A percentile compares a stretch with the other conserved stretches of the same genome.
Conservation (phyloP, 2,113 vertebrate genomes). For the Carettochelys insculpta region DNA sequence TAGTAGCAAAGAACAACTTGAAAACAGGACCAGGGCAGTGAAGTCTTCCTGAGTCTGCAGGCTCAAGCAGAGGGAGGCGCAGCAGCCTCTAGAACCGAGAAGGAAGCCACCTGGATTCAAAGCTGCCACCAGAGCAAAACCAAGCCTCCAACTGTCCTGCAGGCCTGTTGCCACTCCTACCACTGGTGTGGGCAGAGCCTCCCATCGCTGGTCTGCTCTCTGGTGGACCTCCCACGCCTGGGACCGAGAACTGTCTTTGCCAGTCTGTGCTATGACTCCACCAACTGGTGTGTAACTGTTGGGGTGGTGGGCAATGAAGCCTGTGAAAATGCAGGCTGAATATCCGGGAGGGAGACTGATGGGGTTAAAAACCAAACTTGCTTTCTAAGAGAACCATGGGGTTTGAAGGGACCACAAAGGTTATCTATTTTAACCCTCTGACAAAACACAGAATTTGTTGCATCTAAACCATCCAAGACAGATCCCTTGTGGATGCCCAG, state of each 20-base stretch:
- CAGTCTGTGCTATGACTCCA: neutral
- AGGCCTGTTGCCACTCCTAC: neutral
- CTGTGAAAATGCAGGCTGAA: neutral
- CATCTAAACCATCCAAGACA: neutral
- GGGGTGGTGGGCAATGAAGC: neutral
- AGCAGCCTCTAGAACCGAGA: neutral
- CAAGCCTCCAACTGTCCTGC: neutral
- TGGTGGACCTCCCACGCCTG: neutral
- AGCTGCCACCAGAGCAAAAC: slow-evolving; percentile 9
- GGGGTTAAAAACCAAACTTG: neutral
- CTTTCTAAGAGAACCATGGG: neutral
- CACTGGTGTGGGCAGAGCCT: neutral
- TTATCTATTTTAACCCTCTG: neutral
- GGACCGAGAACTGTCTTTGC: too few species aligned
- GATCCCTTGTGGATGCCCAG: neutral
- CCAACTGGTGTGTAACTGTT: neutral
- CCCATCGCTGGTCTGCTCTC: neutral
- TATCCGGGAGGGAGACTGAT: neutral
- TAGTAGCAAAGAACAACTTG: slow-evolving; percentile 33
- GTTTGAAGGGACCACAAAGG: neutral
- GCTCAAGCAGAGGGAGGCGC: slow-evolving; percentile 45
- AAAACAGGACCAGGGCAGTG: slow-evolving; percentile 41
- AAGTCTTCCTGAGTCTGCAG: slow-evolving; percentile 33
- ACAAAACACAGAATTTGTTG: neutral
- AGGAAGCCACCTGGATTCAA: slow-evolving; percentile 2